Percentiles rank a stretch among this genome's conserved stretches.
phyloP scores from a whole-genome alignment of 2,888 invertebrate species.

The Ashinkailepas kermadecensis region DNA sequence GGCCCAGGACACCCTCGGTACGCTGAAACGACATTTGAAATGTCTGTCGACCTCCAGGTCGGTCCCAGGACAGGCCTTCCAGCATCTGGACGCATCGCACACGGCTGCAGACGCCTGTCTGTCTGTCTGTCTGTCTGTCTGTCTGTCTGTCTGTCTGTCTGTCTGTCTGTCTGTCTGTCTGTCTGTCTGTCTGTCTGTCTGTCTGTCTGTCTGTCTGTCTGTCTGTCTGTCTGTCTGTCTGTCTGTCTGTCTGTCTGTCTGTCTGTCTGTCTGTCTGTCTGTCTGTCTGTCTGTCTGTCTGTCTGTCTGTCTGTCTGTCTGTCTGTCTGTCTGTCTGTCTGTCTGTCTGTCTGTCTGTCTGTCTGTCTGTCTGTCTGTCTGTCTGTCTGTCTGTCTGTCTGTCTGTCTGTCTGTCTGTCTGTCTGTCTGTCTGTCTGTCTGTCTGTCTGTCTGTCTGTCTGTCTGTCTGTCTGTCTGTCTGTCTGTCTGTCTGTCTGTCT shows the following conservation, averaged over 20 bases:
- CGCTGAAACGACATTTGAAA: no score
- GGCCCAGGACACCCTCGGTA: no score
- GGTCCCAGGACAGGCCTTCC: no score
- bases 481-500: slow-evolving; percentile 2
- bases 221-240: slow-evolving; percentile 24
- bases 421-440: no score
- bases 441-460: no score
- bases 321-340: slow-evolving; percentile 17
- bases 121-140: not conserved
- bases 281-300: slow-evolving; percentile 22
- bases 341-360: slow-evolving; percentile 9
- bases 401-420: not conserved
- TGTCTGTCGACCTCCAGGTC: no score
- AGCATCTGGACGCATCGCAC: no score
- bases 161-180: slow-evolving; percentile 25
- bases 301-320: slow-evolving; percentile 22
- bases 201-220: slow-evolving; percentile 22
- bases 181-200: slow-evolving; percentile 25
- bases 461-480: not conserved
- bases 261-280: slow-evolving; percentile 25
- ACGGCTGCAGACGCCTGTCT: no score
- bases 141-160: slow-evolving; percentile 23
- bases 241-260: slow-evolving; percentile 20
- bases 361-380: not conserved
- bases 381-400: slow-evolving; percentile 12